phyloP scores from a whole-genome alignment of 2,113 vertebrate genomes.

The Leptocoma aspasia region DNA sequence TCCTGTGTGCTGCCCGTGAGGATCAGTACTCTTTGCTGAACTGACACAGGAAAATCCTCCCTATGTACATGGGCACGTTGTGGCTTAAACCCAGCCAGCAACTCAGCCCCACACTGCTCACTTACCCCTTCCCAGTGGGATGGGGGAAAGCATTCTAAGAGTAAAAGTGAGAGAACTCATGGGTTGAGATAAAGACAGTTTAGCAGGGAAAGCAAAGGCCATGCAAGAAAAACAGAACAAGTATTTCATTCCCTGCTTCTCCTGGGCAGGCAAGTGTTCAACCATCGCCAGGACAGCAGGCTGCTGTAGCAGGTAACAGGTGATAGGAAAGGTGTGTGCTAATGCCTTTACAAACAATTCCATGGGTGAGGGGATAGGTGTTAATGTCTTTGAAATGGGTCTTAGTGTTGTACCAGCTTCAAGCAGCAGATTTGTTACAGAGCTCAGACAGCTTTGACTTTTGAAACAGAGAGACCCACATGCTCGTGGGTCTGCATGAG shows the following conservation, averaged over 20 bases:
- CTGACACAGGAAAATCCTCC: not conserved
- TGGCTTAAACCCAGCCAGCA: not conserved
- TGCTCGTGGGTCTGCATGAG: not conserved
- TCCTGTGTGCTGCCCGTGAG: not conserved
- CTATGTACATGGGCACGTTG: rapidly evolving
- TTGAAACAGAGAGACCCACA: not conserved
- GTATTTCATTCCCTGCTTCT: not conserved
- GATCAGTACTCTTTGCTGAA: not conserved
- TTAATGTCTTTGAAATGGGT: not conserved
- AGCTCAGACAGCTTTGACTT: not conserved
- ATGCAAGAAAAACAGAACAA: not conserved
- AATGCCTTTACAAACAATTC: not conserved
- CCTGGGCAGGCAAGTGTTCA: not conserved
- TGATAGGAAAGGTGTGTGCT: not conserved
- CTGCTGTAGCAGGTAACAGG: not conserved
- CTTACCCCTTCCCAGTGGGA: not conserved
- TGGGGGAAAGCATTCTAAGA: not conserved
- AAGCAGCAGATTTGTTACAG: not conserved
- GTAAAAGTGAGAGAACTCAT: not conserved
- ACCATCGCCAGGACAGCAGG: not conserved
- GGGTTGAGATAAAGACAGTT: not conserved
- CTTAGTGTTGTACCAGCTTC: not conserved
- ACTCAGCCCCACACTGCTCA: not conserved
- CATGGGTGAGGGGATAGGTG: not conserved
- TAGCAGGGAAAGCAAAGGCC: not conserved